A percentile compares a stretch with the other conserved stretches of the same genome.
Evolutionary conservation across 2,888 invertebrate species (phyloP).

Genomic region (Ornithoptera priamus): DNA sequence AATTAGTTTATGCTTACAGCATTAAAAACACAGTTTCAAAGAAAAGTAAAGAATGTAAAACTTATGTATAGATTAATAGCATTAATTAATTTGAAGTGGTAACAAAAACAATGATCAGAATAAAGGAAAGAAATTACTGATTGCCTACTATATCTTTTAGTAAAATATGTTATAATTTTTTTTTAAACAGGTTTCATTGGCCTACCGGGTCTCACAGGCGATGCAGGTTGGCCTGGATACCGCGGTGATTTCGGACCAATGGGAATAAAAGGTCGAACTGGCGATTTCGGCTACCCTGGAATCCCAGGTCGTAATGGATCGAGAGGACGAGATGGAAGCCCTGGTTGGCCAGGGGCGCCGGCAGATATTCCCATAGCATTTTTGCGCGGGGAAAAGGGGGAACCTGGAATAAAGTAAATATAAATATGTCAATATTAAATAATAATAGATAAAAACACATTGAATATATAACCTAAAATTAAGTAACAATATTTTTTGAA

Average conservation of each 20-base stretch:
- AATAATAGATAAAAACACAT: too few relatives aligned
- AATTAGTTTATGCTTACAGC: too few relatives aligned
- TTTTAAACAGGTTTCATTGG: slow-evolving; percentile 68
- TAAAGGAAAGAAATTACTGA: too few relatives aligned
- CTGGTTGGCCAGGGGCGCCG: slow-evolving; percentile 74
- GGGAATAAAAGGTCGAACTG: slow-evolving; percentile 62
- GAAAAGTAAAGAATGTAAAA: too few relatives aligned
- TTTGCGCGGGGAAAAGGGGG: slow-evolving; percentile 74
- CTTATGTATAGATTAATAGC: too few relatives aligned
- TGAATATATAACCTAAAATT: too few relatives aligned
- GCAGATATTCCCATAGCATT: slow-evolving; percentile 59
- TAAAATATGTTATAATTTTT: slow-evolving; percentile 4
- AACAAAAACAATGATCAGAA: too few relatives aligned
- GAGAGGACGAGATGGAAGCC: slow-evolving; percentile 74
- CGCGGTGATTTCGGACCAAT: slow-evolving; percentile 53
- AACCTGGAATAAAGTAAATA: slow-evolving; percentile 60
- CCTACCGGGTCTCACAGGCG: slow-evolving; percentile 59
- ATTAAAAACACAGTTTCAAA: too few relatives aligned
- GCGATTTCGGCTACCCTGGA: slow-evolving; percentile 71
- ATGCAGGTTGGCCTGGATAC: slow-evolving; percentile 58
- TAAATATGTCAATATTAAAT: background rate
- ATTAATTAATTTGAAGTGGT: too few relatives aligned
- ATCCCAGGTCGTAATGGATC: slow-evolving; percentile 68
- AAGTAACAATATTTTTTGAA: too few relatives aligned
- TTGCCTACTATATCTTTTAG: background rate